These are phyloP conservation scores for Cephus nigrinus DNA, from an alignment of 2,888 invertebrate species.

Conservation along the genomic window DNA sequence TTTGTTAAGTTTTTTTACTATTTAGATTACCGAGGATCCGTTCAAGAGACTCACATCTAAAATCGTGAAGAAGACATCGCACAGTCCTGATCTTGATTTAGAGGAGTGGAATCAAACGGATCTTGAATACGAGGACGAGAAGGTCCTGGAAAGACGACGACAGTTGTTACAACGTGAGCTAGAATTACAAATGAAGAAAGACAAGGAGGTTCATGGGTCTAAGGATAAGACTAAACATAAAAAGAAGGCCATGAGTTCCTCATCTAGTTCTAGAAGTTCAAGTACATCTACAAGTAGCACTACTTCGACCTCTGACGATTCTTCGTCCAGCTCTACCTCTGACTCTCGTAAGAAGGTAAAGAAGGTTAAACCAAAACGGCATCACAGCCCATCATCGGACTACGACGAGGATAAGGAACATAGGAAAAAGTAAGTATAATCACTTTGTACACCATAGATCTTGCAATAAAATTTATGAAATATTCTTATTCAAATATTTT, in stretches of 20 bases:
- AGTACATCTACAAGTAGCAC: slow-evolving; percentile 74
- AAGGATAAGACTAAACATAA: slow-evolving; percentile 73
- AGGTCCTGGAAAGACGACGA: slow-evolving; percentile 80
- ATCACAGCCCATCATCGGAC: slow-evolving; percentile 76
- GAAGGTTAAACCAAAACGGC: slow-evolving; percentile 70
- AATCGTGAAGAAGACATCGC: slow-evolving; percentile 69
- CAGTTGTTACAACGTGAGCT: slow-evolving; percentile 81
- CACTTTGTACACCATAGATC: not conserved
- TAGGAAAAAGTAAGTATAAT: slow-evolving; percentile 50
- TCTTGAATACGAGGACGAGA: slow-evolving; percentile 84
- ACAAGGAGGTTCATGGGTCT: slow-evolving; percentile 74
- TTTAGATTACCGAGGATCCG: slow-evolving; percentile 70
- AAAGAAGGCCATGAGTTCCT: slow-evolving; percentile 76
- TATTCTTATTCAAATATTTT: not conserved
- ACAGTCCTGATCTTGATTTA: slow-evolving; percentile 75
- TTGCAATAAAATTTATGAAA: not conserved
- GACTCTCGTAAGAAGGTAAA: slow-evolving; percentile 68
- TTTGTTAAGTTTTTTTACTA: not conserved
- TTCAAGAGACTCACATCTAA: slow-evolving; percentile 76
- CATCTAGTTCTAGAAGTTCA: slow-evolving; percentile 76
- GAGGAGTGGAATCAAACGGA: slow-evolving; percentile 84
- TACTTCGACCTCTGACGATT: slow-evolving; percentile 72
- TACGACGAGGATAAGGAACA: slow-evolving; percentile 72
- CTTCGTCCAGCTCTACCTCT: slow-evolving; percentile 71
- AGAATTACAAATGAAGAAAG: slow-evolving; percentile 83